Percentiles rank a stretch among this genome's conserved stretches.
These are phyloP conservation scores for Tragelaphus scriptus DNA, from an alignment of 2,113 vertebrate genomes.

Conservation along the genomic window DNA sequence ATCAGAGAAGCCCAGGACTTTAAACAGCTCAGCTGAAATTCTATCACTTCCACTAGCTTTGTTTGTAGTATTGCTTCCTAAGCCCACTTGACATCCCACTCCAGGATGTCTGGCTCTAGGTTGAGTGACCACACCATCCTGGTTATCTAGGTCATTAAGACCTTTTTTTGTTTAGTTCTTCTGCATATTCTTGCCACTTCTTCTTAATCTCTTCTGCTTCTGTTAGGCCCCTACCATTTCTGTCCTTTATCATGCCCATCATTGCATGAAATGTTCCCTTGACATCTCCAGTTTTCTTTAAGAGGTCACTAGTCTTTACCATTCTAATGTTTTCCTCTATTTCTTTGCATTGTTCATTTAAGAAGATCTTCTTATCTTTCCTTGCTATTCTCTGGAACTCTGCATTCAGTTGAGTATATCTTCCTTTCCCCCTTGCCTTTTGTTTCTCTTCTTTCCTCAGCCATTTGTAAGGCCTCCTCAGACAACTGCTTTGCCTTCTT, in stretches of 20 bases:
- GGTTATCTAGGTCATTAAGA: background rate
- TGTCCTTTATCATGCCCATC: background rate
- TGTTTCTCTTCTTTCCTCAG: background rate
- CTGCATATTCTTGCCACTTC: background rate
- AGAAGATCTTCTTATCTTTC: background rate
- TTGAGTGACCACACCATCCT: background rate
- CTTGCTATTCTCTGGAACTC: background rate
- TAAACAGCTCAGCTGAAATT: background rate
- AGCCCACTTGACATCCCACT: background rate
- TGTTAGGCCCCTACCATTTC: background rate
- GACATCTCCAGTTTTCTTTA: background rate
- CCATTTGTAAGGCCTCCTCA: background rate
- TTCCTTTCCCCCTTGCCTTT: background rate
- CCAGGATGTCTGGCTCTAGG: background rate
- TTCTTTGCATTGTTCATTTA: background rate
- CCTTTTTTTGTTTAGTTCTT: background rate
- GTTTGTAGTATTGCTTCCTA: background rate
- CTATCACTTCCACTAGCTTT: background rate
- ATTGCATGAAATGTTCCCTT: background rate
- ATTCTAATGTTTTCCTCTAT: background rate
- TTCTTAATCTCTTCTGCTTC: background rate
- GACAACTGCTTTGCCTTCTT: background rate
- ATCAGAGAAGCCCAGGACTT: background rate
- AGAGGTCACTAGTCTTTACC: background rate
- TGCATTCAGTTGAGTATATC: background rate